Conservation (phyloP, 2,113 vertebrate species). For the Psittacula cyanocephala region DNA sequence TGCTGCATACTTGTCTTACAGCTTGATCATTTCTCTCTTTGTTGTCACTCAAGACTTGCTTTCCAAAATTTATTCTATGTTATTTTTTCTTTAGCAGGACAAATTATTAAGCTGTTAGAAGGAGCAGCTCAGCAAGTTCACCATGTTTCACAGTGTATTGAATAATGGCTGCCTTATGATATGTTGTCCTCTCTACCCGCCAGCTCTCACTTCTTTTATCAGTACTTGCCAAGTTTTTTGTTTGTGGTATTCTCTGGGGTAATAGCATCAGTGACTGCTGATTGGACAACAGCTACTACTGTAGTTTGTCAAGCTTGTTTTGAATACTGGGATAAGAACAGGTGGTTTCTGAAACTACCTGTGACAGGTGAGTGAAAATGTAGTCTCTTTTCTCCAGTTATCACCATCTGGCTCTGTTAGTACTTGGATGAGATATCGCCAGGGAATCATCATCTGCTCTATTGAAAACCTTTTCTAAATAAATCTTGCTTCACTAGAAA, state of each 20-base stretch:
- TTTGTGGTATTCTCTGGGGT: not conserved
- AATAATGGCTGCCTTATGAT: not conserved
- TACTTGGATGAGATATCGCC: not conserved
- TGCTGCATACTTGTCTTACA: not conserved
- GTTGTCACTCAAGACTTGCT: not conserved
- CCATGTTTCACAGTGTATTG: rapidly evolving
- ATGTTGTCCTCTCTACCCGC: not conserved
- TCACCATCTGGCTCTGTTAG: not conserved
- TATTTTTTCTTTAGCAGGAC: not conserved
- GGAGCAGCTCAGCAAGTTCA: not conserved
- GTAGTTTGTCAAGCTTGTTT: not conserved
- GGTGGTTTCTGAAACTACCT: not conserved
- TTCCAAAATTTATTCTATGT: not conserved
- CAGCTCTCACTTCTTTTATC: not conserved
- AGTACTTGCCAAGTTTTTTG: not conserved
- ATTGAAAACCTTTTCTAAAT: not conserved
- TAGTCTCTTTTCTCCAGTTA: not conserved
- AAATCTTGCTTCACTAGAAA: not conserved
- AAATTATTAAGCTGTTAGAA: not conserved
- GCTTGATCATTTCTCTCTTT: not conserved
- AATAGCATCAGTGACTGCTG: not conserved
- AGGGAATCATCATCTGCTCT: not conserved
- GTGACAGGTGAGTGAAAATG: not conserved
- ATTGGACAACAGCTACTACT: not conserved
- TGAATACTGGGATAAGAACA: not conserved